phyloP scores from a whole-genome alignment of 2,113 vertebrate genomes.

The Syrmaticus mikado region DNA sequence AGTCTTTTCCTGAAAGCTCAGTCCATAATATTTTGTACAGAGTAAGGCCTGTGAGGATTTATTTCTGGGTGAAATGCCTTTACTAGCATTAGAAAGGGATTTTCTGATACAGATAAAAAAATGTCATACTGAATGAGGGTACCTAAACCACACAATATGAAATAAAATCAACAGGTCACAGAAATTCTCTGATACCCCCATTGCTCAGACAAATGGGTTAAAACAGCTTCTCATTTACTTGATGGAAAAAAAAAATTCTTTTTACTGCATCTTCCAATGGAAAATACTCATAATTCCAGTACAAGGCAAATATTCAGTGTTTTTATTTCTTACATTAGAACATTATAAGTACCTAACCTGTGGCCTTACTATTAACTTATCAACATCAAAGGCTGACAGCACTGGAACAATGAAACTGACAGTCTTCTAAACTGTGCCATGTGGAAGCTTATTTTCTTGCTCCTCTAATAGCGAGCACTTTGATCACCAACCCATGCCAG shows the following conservation, averaged over 20 bases:
- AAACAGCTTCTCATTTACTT: background rate
- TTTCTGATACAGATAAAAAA: slow-evolving; percentile 1
- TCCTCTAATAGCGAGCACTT: background rate
- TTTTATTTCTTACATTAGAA: background rate
- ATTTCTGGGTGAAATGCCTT: background rate
- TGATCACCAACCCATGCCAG: background rate
- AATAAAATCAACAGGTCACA: background rate
- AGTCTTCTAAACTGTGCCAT: background rate
- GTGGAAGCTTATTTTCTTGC: background rate
- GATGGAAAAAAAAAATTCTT: background rate
- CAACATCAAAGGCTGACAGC: background rate
- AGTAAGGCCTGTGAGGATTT: background rate
- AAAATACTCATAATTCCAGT: background rate
- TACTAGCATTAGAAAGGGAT: background rate
- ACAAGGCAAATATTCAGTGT: background rate
- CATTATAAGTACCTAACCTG: background rate
- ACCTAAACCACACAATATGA: background rate
- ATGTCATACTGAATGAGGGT: background rate
- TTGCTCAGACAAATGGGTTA: background rate
- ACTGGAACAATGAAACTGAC: background rate
- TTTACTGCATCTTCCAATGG: background rate
- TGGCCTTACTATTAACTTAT: background rate
- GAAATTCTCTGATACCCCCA: background rate
- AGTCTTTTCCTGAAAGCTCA: background rate
- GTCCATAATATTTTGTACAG: background rate